These are phyloP conservation scores for Eupithecia dodoneata DNA, from an alignment of 2,888 invertebrate species.

Conservation along the genomic window DNA sequence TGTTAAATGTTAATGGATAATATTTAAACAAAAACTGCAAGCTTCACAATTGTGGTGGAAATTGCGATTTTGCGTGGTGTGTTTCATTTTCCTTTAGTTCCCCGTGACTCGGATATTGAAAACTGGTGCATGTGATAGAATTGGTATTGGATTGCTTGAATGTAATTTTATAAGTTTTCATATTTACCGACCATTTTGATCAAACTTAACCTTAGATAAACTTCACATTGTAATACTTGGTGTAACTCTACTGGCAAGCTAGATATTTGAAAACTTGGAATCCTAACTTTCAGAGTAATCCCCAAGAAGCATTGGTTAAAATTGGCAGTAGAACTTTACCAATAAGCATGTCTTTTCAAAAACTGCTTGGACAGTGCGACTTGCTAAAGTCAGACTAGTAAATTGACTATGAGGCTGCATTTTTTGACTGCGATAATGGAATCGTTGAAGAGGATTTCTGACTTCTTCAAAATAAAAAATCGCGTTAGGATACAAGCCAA, in stretches of 20 bases:
- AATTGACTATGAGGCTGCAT: not conserved
- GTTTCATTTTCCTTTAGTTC: conserved; percentile 31
- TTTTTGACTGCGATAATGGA: not conserved
- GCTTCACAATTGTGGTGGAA: conserved; percentile 29
- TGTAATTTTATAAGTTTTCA: not conserved
- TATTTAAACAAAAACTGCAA: conserved; percentile 31
- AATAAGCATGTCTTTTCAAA: not conserved
- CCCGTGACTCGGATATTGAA: conserved; percentile 31
- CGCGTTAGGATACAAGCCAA: too few species aligned
- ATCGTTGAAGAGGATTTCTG: not conserved
- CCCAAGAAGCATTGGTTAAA: not conserved
- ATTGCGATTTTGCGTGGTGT: conserved; percentile 21
- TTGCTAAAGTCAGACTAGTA: not conserved
- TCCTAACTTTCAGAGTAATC: not conserved
- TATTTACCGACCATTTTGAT: not conserved
- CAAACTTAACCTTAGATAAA: not conserved
- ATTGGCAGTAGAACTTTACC: not conserved
- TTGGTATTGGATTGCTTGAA: not conserved
- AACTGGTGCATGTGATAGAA: conserved; percentile 14
- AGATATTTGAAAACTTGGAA: not conserved
- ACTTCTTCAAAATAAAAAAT: not conserved
- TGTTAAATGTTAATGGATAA: conserved; percentile 24
- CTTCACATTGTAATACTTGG: not conserved
- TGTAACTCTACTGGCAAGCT: not conserved
- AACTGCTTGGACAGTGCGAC: not conserved